Percentiles rank a stretch among this genome's conserved stretches.
These are phyloP conservation scores for Cinclus cinclus DNA, from an alignment of 2,113 vertebrate genomes.

Conservation along the genomic window DNA sequence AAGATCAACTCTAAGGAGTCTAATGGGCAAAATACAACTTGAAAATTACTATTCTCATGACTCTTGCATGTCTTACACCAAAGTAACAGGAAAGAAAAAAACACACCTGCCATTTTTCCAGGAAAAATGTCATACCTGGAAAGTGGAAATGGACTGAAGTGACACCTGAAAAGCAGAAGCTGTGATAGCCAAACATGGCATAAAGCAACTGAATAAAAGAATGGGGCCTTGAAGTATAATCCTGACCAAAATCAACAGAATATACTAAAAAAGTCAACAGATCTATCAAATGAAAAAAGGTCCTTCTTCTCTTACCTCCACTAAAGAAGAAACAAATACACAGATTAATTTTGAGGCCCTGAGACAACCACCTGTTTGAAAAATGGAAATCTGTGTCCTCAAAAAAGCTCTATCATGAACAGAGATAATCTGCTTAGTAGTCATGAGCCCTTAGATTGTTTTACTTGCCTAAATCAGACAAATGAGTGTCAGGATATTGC, in stretches of 20 bases:
- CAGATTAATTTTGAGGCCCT: background rate
- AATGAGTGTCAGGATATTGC: background rate
- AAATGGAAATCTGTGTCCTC: background rate
- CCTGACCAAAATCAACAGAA: background rate
- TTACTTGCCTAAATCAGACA: background rate
- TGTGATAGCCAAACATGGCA: background rate
- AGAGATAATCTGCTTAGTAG: background rate
- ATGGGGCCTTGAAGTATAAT: background rate
- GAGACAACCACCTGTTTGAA: background rate
- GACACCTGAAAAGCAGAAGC: background rate
- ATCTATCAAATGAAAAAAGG: background rate
- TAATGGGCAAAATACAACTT: background rate
- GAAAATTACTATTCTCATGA: background rate
- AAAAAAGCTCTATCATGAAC: background rate
- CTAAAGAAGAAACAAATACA: background rate
- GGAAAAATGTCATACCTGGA: background rate
- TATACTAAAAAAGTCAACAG: background rate
- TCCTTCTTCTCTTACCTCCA: background rate
- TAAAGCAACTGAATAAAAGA: background rate
- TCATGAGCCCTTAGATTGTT: background rate
- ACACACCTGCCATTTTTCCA: background rate
- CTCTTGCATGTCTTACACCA: background rate
- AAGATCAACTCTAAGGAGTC: background rate
- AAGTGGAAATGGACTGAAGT: background rate
- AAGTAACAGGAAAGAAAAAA: background rate